A percentile compares a stretch with the other conserved stretches of the same genome.
These are phyloP conservation scores for Agriotes lineatus DNA, from an alignment of 2,888 invertebrate species.

Conservation along the genomic window DNA sequence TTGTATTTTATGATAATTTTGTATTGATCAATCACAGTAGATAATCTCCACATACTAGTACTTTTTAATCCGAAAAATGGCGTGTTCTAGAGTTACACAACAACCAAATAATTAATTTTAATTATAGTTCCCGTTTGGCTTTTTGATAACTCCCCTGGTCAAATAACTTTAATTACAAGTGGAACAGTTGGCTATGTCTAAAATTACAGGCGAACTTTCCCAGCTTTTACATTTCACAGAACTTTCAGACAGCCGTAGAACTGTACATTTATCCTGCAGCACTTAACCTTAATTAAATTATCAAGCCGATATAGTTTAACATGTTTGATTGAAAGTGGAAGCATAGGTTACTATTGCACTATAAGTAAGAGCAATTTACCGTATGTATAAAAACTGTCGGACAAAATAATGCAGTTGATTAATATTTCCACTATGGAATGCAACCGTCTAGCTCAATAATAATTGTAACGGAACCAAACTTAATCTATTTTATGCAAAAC, in stretches of 20 bases:
- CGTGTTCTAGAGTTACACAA: too few relatives aligned
- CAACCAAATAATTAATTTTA: not conserved
- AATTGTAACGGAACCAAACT: too few relatives aligned
- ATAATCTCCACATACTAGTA: too few relatives aligned
- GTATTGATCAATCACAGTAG: too few relatives aligned
- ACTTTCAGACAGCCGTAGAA: not conserved
- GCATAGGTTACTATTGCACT: not conserved
- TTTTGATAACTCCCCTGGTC: not conserved
- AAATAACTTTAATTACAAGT: slow-evolving; percentile 10
- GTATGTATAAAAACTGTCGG: not conserved
- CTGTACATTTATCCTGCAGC: not conserved
- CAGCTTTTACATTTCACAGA: not conserved
- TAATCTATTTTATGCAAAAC: too few relatives aligned
- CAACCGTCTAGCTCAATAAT: too few relatives aligned
- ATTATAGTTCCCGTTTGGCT: not conserved
- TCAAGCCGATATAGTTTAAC: not conserved
- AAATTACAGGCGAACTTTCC: slow-evolving; percentile 10
- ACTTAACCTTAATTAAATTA: slow-evolving; percentile 4
- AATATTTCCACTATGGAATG: too few relatives aligned
- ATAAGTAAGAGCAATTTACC: too few relatives aligned
- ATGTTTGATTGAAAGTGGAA: not conserved
- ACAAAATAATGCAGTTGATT: too few relatives aligned
- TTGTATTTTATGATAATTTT: too few relatives aligned
- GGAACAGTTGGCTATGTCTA: slow-evolving; percentile 5
- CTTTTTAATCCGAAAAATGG: too few relatives aligned